phyloP scores from a whole-genome alignment of 2,113 vertebrate genomes.

The Datnioides undecimradiatus region DNA sequence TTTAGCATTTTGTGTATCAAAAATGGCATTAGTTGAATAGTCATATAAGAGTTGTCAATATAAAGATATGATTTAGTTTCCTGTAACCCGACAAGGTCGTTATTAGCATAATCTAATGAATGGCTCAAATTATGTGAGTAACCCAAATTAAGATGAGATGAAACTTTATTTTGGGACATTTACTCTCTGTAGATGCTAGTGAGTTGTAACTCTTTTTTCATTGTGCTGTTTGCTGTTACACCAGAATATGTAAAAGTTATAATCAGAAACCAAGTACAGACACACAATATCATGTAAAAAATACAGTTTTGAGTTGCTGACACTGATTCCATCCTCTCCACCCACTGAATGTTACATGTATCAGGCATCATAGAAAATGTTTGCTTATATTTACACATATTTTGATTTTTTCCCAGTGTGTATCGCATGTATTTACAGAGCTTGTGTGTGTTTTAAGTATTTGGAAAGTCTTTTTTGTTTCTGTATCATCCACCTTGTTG shows the following conservation, averaged over 20 bases:
- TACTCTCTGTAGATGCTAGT: background rate
- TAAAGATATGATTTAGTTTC: too few relatives aligned
- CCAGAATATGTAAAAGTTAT: background rate
- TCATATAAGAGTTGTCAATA: too few relatives aligned
- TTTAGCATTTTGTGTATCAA: too few relatives aligned
- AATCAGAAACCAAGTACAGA: background rate
- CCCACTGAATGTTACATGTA: background rate
- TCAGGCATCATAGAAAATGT: constrained; percentile 46
- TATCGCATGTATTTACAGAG: background rate
- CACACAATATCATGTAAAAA: background rate
- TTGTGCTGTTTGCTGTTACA: background rate
- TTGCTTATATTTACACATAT: background rate
- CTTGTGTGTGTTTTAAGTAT: constrained; percentile 11
- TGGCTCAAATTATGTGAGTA: background rate
- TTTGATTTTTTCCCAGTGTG: background rate
- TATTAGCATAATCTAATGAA: background rate
- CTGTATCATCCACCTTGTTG: constrained; percentile 14
- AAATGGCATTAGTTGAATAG: too few relatives aligned
- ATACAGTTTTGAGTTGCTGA: constrained; percentile 4
- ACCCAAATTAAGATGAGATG: background rate
- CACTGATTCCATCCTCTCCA: constrained; percentile 32
- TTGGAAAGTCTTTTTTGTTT: background rate
- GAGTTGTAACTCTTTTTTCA: background rate
- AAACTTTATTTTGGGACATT: constrained; percentile 28
- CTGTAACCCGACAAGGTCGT: too few relatives aligned